phyloP scores from a whole-genome alignment of 2,113 vertebrate species.

The Andinoacara biseriatus region DNA sequence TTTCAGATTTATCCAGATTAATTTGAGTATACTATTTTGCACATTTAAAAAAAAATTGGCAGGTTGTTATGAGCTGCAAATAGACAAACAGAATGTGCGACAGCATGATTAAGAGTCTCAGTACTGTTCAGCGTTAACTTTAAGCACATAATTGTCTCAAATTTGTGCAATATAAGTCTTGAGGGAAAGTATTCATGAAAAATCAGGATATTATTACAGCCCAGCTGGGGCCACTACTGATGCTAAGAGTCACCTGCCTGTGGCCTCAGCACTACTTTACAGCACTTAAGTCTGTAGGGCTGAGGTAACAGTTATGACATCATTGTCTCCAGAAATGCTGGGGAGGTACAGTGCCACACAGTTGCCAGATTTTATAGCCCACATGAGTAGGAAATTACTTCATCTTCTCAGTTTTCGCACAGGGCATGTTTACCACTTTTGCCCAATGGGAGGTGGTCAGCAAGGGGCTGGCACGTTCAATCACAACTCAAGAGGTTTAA shows the following conservation, averaged over 20 bases:
- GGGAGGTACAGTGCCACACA: slow-evolving; percentile 70
- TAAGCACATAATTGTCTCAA: slow-evolving; percentile 67
- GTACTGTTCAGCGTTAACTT: slow-evolving; percentile 20
- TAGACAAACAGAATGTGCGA: slow-evolving; percentile 29
- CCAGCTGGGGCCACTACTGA: slow-evolving; percentile 65
- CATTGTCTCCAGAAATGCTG: slow-evolving; percentile 72
- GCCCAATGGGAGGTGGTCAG: slow-evolving; percentile 54
- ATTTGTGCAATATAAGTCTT: slow-evolving; percentile 53
- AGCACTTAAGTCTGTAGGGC: slow-evolving; percentile 60
- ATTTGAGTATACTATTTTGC: background rate
- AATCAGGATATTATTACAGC: slow-evolving; percentile 64
- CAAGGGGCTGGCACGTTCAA: slow-evolving; percentile 49
- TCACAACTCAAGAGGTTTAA: slow-evolving; percentile 38
- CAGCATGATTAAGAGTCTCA: slow-evolving; percentile 27
- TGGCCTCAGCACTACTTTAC: slow-evolving; percentile 72
- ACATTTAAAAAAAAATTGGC: background rate
- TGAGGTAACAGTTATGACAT: slow-evolving; percentile 77
- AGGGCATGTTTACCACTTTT: slow-evolving; percentile 64
- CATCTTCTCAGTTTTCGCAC: slow-evolving; percentile 66
- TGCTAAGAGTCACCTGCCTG: slow-evolving; percentile 70
- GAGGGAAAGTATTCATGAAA: slow-evolving; percentile 66
- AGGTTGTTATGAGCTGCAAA: slow-evolving; percentile 11
- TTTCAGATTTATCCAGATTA: slow-evolving; percentile 3
- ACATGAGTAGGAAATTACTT: slow-evolving; percentile 73
- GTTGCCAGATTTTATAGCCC: slow-evolving; percentile 69